A percentile compares a stretch with the other conserved stretches of the same genome.
phyloP scores from a whole-genome alignment of 2,888 invertebrate genomes.

The Acanthoscelides obtectus region DNA sequence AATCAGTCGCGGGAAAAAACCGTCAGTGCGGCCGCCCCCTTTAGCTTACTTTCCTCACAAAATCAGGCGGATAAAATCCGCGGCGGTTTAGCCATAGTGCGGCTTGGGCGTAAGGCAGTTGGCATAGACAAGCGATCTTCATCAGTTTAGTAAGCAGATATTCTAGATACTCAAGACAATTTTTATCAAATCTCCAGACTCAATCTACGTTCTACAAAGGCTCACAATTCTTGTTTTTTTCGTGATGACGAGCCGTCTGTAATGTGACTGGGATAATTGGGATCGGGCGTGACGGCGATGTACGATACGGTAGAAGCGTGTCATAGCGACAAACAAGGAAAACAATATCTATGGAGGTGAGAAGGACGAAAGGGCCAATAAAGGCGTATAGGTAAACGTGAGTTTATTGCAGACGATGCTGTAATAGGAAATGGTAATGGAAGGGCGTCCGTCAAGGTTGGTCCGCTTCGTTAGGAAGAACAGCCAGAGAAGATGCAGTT shows the following conservation, averaged over 20 bases:
- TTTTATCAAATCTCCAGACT: no score
- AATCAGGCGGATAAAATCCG: no score
- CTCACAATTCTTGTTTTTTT: not conserved
- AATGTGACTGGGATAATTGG: not conserved
- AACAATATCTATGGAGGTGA: not conserved
- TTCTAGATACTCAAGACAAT: no score
- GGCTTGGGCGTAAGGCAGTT: no score
- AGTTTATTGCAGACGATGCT: constrained; percentile 20
- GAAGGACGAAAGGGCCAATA: constrained; percentile 1
- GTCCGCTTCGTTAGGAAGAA: not conserved
- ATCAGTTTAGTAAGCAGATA: no score
- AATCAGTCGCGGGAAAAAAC: no score
- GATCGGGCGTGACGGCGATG: not conserved
- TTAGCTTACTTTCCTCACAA: no score
- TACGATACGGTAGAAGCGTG: not conserved
- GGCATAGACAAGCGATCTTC: no score
- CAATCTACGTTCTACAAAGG: no score
- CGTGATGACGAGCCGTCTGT: not conserved
- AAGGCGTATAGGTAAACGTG: constrained; percentile 18
- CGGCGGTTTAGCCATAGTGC: no score
- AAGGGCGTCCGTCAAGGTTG: constrained; percentile 19
- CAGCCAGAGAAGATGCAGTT: not conserved
- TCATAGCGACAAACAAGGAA: not conserved
- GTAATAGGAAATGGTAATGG: constrained; percentile 22
- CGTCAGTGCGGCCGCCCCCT: no score